These are phyloP conservation scores for Chitala chitala DNA, from an alignment of 2,113 vertebrate genomes.

Conservation along the genomic window DNA sequence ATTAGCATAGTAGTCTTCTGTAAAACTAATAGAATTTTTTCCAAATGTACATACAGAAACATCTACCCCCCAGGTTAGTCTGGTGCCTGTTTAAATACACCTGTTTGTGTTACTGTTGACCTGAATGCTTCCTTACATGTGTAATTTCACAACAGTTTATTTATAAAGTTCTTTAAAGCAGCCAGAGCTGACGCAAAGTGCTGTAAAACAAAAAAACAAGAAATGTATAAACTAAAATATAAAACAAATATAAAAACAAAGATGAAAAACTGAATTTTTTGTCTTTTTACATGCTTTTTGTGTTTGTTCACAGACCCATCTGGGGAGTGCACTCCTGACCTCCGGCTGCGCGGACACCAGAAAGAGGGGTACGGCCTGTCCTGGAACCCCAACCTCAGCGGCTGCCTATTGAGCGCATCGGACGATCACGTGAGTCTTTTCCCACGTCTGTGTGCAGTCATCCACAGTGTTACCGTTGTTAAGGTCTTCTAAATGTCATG, in stretches of 20 bases:
- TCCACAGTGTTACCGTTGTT: background rate
- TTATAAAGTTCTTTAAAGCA: too few species aligned
- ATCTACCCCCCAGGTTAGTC: background rate
- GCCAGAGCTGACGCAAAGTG: too few species aligned
- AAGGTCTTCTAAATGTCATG: too few species aligned
- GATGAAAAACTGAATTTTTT: too few species aligned
- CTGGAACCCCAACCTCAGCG: conserved; percentile 96
- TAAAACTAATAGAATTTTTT: too few species aligned
- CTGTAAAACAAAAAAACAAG: too few species aligned
- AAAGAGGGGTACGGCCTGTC: conserved; percentile 96
- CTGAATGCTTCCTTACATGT: too few species aligned
- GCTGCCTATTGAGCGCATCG: conserved; percentile 91
- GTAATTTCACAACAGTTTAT: too few species aligned
- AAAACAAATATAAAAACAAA: too few species aligned
- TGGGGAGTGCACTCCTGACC: conserved; percentile 93
- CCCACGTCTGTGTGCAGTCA: background rate
- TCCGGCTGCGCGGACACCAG: conserved; percentile 91
- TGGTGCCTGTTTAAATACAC: background rate
- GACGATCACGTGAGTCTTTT: conserved; percentile 85
- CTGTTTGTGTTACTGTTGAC: background rate
- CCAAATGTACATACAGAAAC: background rate
- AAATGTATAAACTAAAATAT: too few species aligned
- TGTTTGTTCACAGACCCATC: conserved; percentile 73
- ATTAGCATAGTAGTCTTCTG: too few species aligned
- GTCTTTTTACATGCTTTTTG: background rate